A percentile compares a stretch with the other conserved stretches of the same genome.
These are phyloP conservation scores for Sinocyclocheilus rhinocerous DNA, from an alignment of 2,113 vertebrate genomes.

Conservation along the genomic window DNA sequence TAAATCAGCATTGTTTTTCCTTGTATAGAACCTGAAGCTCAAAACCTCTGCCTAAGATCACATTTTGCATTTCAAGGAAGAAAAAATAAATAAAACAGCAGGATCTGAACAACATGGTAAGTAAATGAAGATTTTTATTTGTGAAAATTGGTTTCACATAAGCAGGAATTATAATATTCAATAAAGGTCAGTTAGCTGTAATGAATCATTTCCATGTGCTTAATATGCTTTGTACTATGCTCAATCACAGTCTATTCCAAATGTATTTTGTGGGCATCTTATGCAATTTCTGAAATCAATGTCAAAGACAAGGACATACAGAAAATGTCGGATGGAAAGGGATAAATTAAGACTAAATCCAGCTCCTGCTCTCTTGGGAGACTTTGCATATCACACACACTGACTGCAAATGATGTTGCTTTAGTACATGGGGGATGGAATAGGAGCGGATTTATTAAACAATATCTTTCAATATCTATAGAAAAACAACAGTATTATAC, in stretches of 20 bases:
- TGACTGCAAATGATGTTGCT: neutral
- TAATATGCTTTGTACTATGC: neutral
- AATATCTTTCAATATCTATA: neutral
- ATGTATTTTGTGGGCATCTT: neutral
- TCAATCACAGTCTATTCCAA: neutral
- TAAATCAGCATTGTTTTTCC: too few relatives aligned
- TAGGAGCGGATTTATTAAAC: neutral
- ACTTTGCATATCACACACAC: neutral
- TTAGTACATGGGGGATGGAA: neutral
- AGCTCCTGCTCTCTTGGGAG: neutral
- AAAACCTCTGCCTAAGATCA: neutral
- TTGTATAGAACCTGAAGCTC: neutral
- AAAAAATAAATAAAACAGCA: neutral
- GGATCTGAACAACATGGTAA: neutral
- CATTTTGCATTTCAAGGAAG: neutral
- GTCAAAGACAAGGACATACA: neutral
- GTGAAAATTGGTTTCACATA: neutral
- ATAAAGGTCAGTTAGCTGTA: constrained; percentile 1
- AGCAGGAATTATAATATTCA: neutral
- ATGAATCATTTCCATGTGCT: neutral
- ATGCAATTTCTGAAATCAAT: neutral
- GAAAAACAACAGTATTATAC: neutral
- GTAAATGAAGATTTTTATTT: neutral
- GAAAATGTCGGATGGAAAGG: neutral
- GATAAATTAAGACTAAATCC: neutral